Evolutionary conservation across 2,113 vertebrate genomes (phyloP).

Genomic region (Limanda limanda): DNA sequence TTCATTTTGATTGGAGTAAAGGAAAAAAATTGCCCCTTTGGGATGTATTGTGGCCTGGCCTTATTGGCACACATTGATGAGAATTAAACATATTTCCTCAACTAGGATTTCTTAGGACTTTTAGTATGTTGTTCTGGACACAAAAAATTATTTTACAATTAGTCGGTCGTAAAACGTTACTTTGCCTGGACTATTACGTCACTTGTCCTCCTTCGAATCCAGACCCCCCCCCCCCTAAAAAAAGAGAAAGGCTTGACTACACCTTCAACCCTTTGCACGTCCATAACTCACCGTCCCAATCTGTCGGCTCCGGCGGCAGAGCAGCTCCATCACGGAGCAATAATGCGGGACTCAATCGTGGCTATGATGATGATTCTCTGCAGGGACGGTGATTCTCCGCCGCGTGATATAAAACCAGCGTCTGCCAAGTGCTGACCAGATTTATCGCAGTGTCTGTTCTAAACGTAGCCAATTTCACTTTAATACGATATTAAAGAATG

Average conservation of each 20-base stretch:
- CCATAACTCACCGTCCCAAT: conserved; percentile 66
- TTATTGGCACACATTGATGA: too few species aligned
- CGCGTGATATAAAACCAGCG: conserved; percentile 54
- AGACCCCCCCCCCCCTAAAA: neutral
- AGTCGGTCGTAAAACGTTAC: too few species aligned
- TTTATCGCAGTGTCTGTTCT: conserved; percentile 79
- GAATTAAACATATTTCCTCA: too few species aligned
- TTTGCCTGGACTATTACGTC: too few species aligned
- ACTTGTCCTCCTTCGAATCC: conserved; percentile 11
- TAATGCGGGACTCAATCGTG: conserved; percentile 65
- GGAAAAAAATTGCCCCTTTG: too few species aligned
- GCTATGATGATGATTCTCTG: conserved; percentile 71
- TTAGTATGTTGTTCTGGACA: too few species aligned
- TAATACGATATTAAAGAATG: conserved; percentile 84
- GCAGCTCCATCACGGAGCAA: conserved; percentile 71
- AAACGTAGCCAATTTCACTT: conserved; percentile 84
- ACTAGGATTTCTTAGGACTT: too few species aligned
- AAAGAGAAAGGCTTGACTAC: conserved; percentile 62
- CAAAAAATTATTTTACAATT: too few species aligned
- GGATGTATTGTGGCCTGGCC: too few species aligned
- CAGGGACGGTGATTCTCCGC: conserved; percentile 67
- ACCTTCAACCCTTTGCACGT: conserved; percentile 72
- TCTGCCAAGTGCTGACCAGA: conserved; percentile 67
- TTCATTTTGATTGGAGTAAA: too few species aligned
- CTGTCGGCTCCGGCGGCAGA: conserved; percentile 40